Evolutionary conservation across 2,797 vertebrate genomes (phyloP).

Genomic region (Babyrousa celebensis): DNA sequence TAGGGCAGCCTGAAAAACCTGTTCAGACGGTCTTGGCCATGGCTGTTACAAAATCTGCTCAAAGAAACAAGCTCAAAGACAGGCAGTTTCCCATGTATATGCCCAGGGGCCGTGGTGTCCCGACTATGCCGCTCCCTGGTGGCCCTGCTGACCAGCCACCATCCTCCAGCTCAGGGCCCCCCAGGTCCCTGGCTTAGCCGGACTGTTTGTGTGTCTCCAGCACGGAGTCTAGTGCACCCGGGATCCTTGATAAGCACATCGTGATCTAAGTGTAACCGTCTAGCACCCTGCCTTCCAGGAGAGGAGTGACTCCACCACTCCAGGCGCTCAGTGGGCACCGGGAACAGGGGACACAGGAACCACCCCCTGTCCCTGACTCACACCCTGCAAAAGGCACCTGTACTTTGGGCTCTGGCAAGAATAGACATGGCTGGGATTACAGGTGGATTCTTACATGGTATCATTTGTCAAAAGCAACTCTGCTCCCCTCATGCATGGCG

Average conservation of each 20-base stretch:
- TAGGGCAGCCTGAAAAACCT: conserved; percentile 95
- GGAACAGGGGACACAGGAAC: rapidly evolving
- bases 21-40: conserved; percentile 93
- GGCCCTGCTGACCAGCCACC: background rate
- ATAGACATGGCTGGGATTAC: rapidly evolving
- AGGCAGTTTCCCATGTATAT: conserved; percentile 79
- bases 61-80: conserved; percentile 80
- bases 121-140: background rate
- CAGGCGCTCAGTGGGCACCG: rapidly evolving
- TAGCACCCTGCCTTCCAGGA: rapidly evolving
- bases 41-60: conserved; percentile 91
- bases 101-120: conserved; percentile 72
- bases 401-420: background rate
- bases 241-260: rapidly evolving
- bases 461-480: background rate
- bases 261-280: rapidly evolving
- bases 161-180: background rate
- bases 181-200: too few species aligned
- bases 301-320: rapidly evolving
- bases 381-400: too few species aligned
- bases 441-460: rapidly evolving
- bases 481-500: background rate
- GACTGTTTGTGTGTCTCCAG: background rate
- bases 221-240: background rate
- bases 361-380: background rate